A percentile compares a stretch with the other conserved stretches of the same genome.
These are phyloP conservation scores for Potamarius usumacintae DNA, from an alignment of 2,113 vertebrate genomes.

Conservation along the genomic window DNA sequence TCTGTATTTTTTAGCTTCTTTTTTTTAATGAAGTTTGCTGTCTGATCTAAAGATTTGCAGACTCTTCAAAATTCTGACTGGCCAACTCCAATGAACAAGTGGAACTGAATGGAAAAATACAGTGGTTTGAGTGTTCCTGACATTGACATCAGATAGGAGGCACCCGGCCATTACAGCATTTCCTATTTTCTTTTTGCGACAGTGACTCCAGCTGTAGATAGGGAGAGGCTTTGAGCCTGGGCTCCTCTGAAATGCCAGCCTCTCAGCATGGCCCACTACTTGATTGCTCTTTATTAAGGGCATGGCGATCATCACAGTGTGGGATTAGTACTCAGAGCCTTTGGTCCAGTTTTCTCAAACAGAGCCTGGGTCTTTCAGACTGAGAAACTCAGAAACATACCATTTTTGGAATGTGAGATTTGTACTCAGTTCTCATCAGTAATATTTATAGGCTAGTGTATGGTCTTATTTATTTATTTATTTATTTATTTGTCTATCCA, in stretches of 20 bases:
- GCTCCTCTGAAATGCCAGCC: not conserved
- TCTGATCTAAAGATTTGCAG: not conserved
- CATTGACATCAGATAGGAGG: not conserved
- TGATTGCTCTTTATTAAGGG: conserved; percentile 7
- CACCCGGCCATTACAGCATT: not conserved
- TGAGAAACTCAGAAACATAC: not conserved
- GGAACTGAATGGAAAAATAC: not conserved
- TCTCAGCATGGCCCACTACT: not conserved
- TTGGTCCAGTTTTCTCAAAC: not conserved
- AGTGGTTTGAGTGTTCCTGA: not conserved
- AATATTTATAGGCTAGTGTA: not conserved
- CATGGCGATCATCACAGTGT: conserved; percentile 3
- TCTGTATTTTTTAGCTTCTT: not conserved
- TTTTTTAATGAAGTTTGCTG: not conserved
- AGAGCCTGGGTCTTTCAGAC: not conserved
- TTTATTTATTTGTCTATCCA: not conserved
- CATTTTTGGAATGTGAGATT: not conserved
- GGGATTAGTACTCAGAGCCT: not conserved
- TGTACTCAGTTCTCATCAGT: not conserved
- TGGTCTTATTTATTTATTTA: not conserved
- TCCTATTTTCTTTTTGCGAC: not conserved
- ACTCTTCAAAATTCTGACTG: not conserved
- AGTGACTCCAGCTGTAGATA: not conserved
- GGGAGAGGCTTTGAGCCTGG: not conserved
- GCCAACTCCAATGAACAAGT: not conserved